Base-by-base conservation (phyloP, 2,888 invertebrate species). In the Epistrophe grossulariae region DNA sequence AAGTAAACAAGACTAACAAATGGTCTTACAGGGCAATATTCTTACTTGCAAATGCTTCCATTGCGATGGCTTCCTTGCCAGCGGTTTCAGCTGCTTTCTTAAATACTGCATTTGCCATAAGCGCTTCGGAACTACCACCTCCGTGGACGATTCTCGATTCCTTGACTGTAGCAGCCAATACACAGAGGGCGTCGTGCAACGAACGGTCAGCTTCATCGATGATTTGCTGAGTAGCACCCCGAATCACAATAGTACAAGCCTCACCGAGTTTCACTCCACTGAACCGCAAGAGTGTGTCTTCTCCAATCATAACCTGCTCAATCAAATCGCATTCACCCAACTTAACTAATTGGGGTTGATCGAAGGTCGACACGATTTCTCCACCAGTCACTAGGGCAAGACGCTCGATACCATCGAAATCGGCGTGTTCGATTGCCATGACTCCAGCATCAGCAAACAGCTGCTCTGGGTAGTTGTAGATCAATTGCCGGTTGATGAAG, bases 381-480 rank as follows among this genome's bases (percentile, higher is more conserved):
- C 98, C 99, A 74, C 98, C 99, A 88, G 99, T 98, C 15, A 99
- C 99, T 31, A 99, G 95, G 35, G 99, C 99, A 80, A 99, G 94
- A 85, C 99, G 95, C 93, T 99, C 99, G 90, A 99, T 99, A 71
- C 99, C 99, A 93, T 99, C 99, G 92, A 99, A 99, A 93, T 99
- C 99, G 4, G 99, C 99, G 92, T 99, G 99, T 92, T 99, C 99
- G 89, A 99, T 99, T 1, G 99, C 99, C 99, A 99, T 99, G 10
- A 99, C 95, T 64, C 98, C 97, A 59, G 98, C 98, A 94, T 99
- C 99, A 50, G 99, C 98, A 93, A 99, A 99, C 90, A 99, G 93
- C 93, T 99, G 99, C 93, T 99, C 99, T 0, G 99, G 99, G 93
- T 99, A 99, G 93, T 99, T 99, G 94, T 99, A 99, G 93, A 99